Evolutionary conservation across 1,140 invertebrate species (phyloP).

Genomic region (Drosophila lini): DNA sequence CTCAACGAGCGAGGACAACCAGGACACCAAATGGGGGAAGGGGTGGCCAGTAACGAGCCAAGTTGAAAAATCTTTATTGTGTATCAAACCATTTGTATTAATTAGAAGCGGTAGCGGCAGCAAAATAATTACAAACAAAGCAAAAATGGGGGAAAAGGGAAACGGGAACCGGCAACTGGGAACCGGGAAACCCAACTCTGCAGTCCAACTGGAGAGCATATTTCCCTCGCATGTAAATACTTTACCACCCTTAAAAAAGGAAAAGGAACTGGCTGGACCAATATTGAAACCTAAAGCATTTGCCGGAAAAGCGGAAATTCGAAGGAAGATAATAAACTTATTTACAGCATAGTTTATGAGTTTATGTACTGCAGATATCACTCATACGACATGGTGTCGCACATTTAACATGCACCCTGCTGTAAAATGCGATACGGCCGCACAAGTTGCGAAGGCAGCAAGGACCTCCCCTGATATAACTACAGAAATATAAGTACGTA

Average conservation of each 20-base stretch:
- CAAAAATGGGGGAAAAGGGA: constrained; percentile 1
- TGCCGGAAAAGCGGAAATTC: constrained; percentile 18
- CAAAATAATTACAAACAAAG: constrained; percentile 79
- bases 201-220: constrained; percentile 24
- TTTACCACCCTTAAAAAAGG: background rate
- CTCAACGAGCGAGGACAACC: constrained; percentile 58
- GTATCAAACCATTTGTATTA: constrained; percentile 83
- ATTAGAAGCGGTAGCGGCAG: constrained; percentile 73
- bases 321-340: constrained; percentile 69
- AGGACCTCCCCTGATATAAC: constrained; percentile 38
- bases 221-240: constrained; percentile 16
- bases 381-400: constrained; percentile 76
- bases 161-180: too few species aligned
- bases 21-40: constrained; percentile 4
- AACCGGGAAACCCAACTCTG: constrained; percentile 6
- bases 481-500: constrained; percentile 75
- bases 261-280: background rate
- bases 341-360: constrained; percentile 81
- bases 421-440: constrained; percentile 71
- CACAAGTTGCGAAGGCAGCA: constrained; percentile 37
- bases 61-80: constrained; percentile 83
- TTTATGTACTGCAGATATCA: constrained; percentile 74
- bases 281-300: constrained; percentile 20
- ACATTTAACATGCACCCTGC: constrained; percentile 76
- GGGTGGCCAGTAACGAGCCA: constrained; percentile 69